Evolutionary conservation across 2,113 vertebrate species (phyloP).

Genomic region (Colaptes auratus): DNA sequence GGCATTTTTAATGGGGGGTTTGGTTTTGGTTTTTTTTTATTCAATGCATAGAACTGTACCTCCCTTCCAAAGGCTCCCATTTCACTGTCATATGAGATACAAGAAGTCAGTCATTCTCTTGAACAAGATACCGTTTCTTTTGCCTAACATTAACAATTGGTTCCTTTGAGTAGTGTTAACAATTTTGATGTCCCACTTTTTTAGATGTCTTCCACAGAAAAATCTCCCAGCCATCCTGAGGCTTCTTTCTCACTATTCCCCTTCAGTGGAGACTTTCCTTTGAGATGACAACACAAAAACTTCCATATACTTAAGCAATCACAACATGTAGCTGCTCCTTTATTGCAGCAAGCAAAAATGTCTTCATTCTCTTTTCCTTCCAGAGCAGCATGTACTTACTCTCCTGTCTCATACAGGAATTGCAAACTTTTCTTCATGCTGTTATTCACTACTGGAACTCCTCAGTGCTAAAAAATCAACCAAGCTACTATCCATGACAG

Average conservation of each 20-base stretch:
- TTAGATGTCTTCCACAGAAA: background rate
- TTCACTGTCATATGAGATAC: background rate
- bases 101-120: background rate
- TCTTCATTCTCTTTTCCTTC: background rate
- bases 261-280: background rate
- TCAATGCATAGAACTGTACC: background rate
- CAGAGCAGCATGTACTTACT: background rate
- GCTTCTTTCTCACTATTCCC: background rate
- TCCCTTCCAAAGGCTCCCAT: background rate
- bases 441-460: background rate
- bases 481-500: background rate
- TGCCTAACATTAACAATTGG: no score
- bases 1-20: background rate
- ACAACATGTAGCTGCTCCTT: background rate
- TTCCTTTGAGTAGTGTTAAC: background rate
- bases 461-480: background rate
- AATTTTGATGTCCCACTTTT: background rate
- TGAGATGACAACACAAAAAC: background rate
- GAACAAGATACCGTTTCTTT: background rate
- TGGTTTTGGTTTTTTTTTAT: background rate
- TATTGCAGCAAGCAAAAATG: background rate
- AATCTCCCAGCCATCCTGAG: background rate
- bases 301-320: background rate
- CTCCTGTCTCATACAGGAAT: background rate
- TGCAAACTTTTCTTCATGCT: background rate